A percentile compares a stretch with the other conserved stretches of the same genome.
These are phyloP conservation scores for Anthonomus grandis DNA, from an alignment of 1,140 invertebrate genomes.

Conservation along the genomic window DNA sequence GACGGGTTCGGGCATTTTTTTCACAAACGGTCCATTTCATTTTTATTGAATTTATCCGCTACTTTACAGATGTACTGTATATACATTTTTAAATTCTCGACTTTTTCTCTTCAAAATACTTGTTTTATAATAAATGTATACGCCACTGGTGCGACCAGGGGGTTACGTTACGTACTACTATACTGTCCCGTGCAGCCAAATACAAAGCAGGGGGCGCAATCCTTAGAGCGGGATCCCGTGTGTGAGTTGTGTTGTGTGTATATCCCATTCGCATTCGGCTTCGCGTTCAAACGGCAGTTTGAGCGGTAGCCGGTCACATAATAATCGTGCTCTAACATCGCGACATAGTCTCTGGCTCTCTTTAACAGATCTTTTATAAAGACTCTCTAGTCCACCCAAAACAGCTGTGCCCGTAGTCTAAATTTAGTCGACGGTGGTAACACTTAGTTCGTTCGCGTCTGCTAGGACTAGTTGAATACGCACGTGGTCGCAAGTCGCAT, in stretches of 20 bases:
- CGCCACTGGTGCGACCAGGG: conserved; percentile 26
- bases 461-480: conserved; percentile 24
- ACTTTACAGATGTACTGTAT: no score
- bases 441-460: conserved; percentile 22
- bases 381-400: conserved; percentile 18
- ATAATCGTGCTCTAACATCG: conserved; percentile 26
- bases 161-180: conserved; percentile 27
- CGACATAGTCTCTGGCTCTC: conserved; percentile 19
- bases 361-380: conserved; percentile 8
- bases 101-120: not conserved
- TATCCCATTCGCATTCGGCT: no score
- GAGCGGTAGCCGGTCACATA: conserved; percentile 26
- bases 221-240: conserved; percentile 28
- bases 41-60: no score
- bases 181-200: conserved; percentile 21
- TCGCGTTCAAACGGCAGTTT: conserved; percentile 33
- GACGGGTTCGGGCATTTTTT: no score
- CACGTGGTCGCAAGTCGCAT: conserved; percentile 15
- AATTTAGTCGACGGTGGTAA: conserved; percentile 33
- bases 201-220: conserved; percentile 36
- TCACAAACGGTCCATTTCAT: no score
- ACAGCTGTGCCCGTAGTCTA: conserved; percentile 36
- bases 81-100: no score
- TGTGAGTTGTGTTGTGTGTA: no score
- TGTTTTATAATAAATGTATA: not conserved